Conservation (phyloP, 2,797 vertebrate species). For the Pempheris klunzingeri region DNA sequence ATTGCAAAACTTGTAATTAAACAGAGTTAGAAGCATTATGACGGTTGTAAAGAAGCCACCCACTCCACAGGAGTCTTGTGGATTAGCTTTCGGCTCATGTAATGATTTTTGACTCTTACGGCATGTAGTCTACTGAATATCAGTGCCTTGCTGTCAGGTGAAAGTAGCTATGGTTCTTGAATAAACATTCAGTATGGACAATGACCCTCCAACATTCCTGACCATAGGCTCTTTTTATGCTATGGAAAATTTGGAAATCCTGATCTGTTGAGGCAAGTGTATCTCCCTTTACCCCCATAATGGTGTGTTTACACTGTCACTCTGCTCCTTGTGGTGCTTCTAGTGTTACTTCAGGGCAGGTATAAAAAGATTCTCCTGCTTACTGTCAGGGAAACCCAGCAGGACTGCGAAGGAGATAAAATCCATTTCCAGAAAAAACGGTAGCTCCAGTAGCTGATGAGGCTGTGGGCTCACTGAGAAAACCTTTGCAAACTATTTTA, state of each 20-base stretch:
- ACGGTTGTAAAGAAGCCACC: background rate
- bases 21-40: background rate
- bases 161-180: background rate
- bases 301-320: slow-evolving; percentile 53
- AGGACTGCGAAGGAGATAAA: slow-evolving; percentile 35
- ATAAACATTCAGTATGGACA: background rate
- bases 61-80: background rate
- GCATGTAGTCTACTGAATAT: background rate
- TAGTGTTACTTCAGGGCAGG: slow-evolving; percentile 48
- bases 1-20: background rate
- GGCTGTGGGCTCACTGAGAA: slow-evolving; percentile 26
- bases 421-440: slow-evolving; percentile 40
- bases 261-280: slow-evolving; percentile 13
- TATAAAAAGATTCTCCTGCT: slow-evolving; percentile 45
- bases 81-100: background rate
- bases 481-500: slow-evolving; percentile 45
- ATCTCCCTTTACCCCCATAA: slow-evolving; percentile 23
- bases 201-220: background rate
- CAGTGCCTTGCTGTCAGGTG: background rate
- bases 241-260: slow-evolving; percentile 11
- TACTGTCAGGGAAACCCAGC: slow-evolving; percentile 56
- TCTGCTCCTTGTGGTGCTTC: slow-evolving; percentile 33
- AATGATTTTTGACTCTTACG: background rate
- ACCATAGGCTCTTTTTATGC: too few relatives aligned
- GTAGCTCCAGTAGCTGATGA: slow-evolving; percentile 14